phyloP scores from a whole-genome alignment of 2,888 invertebrate genomes.

The Amphipoea oculea region DNA sequence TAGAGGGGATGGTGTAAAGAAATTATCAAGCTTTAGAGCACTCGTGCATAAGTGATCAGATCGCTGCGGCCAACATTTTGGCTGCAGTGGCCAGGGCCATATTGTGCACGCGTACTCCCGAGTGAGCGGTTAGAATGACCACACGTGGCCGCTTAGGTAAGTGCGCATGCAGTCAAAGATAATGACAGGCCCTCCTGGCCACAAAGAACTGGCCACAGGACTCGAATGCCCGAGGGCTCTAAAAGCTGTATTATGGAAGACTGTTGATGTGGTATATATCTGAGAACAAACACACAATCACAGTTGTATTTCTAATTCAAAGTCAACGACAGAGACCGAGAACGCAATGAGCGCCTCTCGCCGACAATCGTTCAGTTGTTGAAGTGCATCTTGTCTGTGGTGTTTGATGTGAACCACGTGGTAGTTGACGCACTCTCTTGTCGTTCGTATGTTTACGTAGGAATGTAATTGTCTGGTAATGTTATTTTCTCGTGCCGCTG shows the following conservation, averaged over 20 bases:
- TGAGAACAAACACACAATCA: slow-evolving; percentile 38
- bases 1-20: slow-evolving; percentile 29
- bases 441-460: slow-evolving; percentile 78
- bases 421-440: slow-evolving; percentile 74
- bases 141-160: slow-evolving; percentile 31
- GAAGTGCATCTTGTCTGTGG: slow-evolving; percentile 53
- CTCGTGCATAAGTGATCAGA: slow-evolving; percentile 25
- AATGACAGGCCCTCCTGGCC: not conserved
- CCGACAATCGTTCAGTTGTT: slow-evolving; percentile 36
- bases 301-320: slow-evolving; percentile 36
- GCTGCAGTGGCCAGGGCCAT: not conserved
- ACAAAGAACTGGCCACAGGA: not conserved
- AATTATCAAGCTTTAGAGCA: slow-evolving; percentile 13
- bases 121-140: slow-evolving; percentile 35
- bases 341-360: slow-evolving; percentile 65
- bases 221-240: slow-evolving; percentile 8
- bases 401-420: slow-evolving; percentile 49
- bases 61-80: not conserved
- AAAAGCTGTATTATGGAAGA: slow-evolving; percentile 26
- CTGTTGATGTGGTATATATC: slow-evolving; percentile 32
- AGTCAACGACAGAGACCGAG: slow-evolving; percentile 44
- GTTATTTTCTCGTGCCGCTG: slow-evolving; percentile 76
- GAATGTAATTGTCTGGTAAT: slow-evolving; percentile 79
- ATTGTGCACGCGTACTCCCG: slow-evolving; percentile 20
- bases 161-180: not conserved